These are phyloP conservation scores for Drosophila sucinea DNA, from an alignment of 1,140 invertebrate species.

Conservation along the genomic window DNA sequence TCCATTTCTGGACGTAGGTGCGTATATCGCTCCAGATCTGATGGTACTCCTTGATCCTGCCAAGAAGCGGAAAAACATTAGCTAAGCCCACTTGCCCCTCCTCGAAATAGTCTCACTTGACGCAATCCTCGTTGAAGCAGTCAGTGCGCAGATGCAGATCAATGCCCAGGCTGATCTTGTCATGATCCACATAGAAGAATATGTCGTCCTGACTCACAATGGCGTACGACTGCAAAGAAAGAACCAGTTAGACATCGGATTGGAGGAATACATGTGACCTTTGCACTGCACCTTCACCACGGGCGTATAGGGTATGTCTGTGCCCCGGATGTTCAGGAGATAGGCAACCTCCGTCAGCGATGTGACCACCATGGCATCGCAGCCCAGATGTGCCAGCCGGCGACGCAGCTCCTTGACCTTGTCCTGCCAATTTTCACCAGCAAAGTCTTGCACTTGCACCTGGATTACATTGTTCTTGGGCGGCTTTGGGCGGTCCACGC, in stretches of 20 bases:
- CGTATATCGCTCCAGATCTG: slow-evolving; percentile 88
- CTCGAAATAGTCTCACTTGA: slow-evolving; percentile 84
- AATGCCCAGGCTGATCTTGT: slow-evolving; percentile 85
- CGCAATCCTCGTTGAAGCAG: slow-evolving; percentile 87
- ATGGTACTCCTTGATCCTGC: slow-evolving; percentile 88
- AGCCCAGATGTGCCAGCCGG: slow-evolving; percentile 87
- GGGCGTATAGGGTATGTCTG: slow-evolving; percentile 94
- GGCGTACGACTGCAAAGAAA: slow-evolving; percentile 86
- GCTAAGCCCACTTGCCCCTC: too few relatives aligned
- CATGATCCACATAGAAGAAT: slow-evolving; percentile 86
- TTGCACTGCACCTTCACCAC: slow-evolving; percentile 85
- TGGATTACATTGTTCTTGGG: slow-evolving; percentile 84
- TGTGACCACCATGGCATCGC: slow-evolving; percentile 92
- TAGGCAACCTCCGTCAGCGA: slow-evolving; percentile 97
- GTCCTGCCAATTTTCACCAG: slow-evolving; percentile 86
- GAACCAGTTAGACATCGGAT: neutral
- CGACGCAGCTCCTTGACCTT: slow-evolving; percentile 89
- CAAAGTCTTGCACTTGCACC: slow-evolving; percentile 83
- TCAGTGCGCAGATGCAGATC: slow-evolving; percentile 84
- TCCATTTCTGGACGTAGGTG: slow-evolving; percentile 87
- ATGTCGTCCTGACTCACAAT: slow-evolving; percentile 87
- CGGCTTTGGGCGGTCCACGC: slow-evolving; percentile 85
- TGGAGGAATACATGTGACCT: neutral
- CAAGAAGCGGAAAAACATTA: neutral
- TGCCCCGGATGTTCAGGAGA: slow-evolving; percentile 96